Percentiles rank a stretch among this genome's conserved stretches.
phyloP scores from a whole-genome alignment of 2,797 vertebrate species.

The Sebastes ruberrimus region DNA sequence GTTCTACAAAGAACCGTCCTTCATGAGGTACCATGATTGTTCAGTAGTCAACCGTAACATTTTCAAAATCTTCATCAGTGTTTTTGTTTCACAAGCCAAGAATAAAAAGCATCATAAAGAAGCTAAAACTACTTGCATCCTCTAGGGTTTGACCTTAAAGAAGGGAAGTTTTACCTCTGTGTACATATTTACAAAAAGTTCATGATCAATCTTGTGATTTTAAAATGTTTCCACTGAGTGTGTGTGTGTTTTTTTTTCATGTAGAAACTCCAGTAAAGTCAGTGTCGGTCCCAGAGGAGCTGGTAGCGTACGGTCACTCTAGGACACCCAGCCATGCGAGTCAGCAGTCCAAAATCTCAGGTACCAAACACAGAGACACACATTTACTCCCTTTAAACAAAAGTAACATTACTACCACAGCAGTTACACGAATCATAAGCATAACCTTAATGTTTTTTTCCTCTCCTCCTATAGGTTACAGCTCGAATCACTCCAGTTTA shows the following conservation, averaged over 20 bases:
- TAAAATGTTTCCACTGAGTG: neutral
- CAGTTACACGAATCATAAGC: neutral
- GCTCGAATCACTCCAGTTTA: conserved; percentile 90
- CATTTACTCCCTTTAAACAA: neutral
- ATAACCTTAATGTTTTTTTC: neutral
- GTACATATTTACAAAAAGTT: neutral
- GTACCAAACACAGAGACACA: conserved; percentile 69
- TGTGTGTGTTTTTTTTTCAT: neutral
- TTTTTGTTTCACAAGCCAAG: neutral
- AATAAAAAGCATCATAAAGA: neutral
- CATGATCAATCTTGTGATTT: neutral
- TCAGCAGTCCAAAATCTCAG: conserved; percentile 92
- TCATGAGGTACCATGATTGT: neutral
- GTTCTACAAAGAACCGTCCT: neutral
- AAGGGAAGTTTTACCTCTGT: neutral
- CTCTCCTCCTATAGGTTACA: conserved; percentile 84
- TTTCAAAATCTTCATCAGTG: neutral
- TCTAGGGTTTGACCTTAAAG: neutral
- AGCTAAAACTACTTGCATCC: neutral
- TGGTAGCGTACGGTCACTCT: conserved; percentile 88
- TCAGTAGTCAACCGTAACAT: neutral
- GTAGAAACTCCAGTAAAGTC: conserved; percentile 85
- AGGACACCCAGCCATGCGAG: conserved; percentile 92
- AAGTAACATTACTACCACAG: neutral
- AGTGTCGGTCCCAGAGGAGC: conserved; percentile 88